Base-by-base conservation (phyloP, 2,888 invertebrate genomes). In the Eupithecia insigniata region DNA sequence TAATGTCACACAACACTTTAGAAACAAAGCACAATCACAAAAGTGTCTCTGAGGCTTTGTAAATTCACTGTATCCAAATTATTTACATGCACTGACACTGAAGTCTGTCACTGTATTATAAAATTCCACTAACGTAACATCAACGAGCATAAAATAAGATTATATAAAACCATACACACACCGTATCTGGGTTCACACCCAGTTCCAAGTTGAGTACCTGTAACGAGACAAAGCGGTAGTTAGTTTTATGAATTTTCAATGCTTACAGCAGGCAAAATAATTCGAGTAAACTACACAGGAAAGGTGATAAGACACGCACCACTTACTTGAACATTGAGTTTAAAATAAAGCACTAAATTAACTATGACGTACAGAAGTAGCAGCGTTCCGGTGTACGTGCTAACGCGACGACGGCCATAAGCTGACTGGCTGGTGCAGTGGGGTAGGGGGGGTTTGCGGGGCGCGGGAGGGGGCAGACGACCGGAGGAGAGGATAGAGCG, bases 141-240 rank as follows among this genome's bases (percentile, higher is more conserved):
- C 80, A 85, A 83, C 86, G 87, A 86, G 87, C 87, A 86, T 87
- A 85, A 62, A 86, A 87, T 88, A 89, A 88, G 90, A 91, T 93
- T 93, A 92, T 90, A 93, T 92, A 92, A 93, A 93, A 91, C 89
- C 90, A 89, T 90, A 74, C 71, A 74, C 90, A 91, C 92, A 87
- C 86, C 88, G 90, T 91, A 92, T 90, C 92, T 91, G 90, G 89
- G 92, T 88, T 92, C 93, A 93, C 93, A 94, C 93, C 93, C 92
- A 90, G 90, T 89, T 90, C 90, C 90, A 88, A 91, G 89, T 88
- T 88, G 22, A 55, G 90, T 93, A 93, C 93, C 93, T 94, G 93
- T 88, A 93, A 93, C 92, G 92, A 94, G 92, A 93, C 93, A 93
- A 92, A 92, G 92, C 92, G 84, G 83, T 86, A 83, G 87, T 92